phyloP scores from a whole-genome alignment of 2,113 vertebrate species.

The Nothobranchius furzeri region DNA sequence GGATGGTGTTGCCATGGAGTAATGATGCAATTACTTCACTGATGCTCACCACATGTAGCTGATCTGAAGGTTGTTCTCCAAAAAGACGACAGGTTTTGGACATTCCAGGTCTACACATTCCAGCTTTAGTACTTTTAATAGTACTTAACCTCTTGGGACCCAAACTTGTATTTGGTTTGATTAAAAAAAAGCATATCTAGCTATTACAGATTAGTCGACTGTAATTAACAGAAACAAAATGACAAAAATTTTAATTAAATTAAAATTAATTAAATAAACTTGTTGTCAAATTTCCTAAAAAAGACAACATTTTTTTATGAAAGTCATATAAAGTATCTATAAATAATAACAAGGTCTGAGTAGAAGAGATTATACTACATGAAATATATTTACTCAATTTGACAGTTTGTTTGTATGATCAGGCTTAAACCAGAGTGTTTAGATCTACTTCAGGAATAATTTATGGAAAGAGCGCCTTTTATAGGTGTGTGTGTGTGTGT shows the following conservation, averaged over 20 bases:
- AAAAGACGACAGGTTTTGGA: slow-evolving; percentile 1
- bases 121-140: slow-evolving; percentile 2
- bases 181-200: too few species aligned
- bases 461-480: slow-evolving; percentile 8
- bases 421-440: background rate
- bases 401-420: background rate
- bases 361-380: too few species aligned
- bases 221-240: too few species aligned
- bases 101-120: slow-evolving; percentile 3
- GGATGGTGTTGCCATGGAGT: slow-evolving; percentile 36
- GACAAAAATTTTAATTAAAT: too few species aligned
- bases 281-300: too few species aligned
- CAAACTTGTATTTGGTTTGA: background rate
- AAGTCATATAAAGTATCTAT: too few species aligned
- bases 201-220: too few species aligned
- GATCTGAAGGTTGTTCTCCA: slow-evolving; percentile 25
- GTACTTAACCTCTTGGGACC: background rate
- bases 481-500: background rate
- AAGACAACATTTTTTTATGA: too few species aligned
- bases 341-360: too few species aligned
- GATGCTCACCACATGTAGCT: slow-evolving; percentile 46
- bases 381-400: too few species aligned
- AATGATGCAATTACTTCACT: slow-evolving; percentile 49
- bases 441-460: slow-evolving; percentile 3
- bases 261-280: too few species aligned